These are phyloP conservation scores for Mycteria americana DNA, from an alignment of 2,797 vertebrate species.

Conservation along the genomic window DNA sequence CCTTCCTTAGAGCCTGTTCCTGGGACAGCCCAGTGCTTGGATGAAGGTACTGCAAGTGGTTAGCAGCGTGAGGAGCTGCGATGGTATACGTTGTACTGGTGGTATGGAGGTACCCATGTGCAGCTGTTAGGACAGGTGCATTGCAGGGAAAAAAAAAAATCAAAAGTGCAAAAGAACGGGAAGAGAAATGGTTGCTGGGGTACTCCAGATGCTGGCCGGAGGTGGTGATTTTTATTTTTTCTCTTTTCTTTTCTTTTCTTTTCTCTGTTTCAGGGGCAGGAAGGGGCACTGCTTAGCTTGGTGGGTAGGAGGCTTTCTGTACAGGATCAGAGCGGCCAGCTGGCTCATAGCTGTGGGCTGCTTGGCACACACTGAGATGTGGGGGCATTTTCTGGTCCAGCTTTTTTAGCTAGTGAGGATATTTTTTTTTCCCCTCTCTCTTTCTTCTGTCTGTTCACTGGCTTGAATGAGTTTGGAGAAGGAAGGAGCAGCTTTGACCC, in stretches of 20 bases:
- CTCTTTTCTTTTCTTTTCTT: no score
- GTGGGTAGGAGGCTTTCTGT: neutral
- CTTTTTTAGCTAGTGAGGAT: neutral
- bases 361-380: neutral
- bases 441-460: neutral
- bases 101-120: neutral
- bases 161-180: accelerated
- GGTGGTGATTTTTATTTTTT: neutral
- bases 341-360: neutral
- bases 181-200: neutral
- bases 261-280: neutral
- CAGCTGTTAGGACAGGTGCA: neutral
- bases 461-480: neutral
- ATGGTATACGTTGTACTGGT: neutral
- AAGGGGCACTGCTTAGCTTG: neutral
- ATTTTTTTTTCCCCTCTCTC: no score
- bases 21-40: neutral
- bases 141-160: neutral
- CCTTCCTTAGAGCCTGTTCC: neutral
- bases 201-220: neutral
- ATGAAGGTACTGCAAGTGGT: neutral
- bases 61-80: neutral
- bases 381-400: neutral
- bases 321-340: neutral
- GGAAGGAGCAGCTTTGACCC: neutral